Conservation (phyloP, 2,113 vertebrate genomes). For the Channa maculata region DNA sequence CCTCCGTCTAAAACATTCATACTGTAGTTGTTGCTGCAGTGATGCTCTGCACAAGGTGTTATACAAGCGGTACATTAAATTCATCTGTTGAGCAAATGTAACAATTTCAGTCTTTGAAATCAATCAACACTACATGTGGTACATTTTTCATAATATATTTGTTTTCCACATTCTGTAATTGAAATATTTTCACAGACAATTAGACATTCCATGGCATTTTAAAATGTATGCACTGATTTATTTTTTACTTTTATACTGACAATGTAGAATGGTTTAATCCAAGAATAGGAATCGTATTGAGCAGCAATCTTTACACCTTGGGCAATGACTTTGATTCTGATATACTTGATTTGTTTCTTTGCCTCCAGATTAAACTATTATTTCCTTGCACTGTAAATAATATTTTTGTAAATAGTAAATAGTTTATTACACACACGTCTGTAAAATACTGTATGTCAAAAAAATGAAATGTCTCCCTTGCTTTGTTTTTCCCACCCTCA, state of each 20-base stretch:
- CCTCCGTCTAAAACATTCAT: conserved; percentile 10
- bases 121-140: neutral
- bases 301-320: neutral
- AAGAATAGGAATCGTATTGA: conserved; percentile 2
- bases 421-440: conserved; percentile 3
- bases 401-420: conserved; percentile 24
- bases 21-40: conserved; percentile 53
- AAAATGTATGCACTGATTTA: conserved; percentile 22
- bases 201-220: neutral
- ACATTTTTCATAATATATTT: neutral
- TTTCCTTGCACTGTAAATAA: conserved; percentile 35
- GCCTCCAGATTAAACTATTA: neutral
- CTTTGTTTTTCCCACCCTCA: neutral
- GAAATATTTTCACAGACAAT: conserved; percentile 17
- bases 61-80: conserved; percentile 33
- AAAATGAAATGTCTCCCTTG: conserved; percentile 9
- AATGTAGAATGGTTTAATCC: neutral
- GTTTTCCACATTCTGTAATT: conserved; percentile 1
- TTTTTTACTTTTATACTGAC: neutral
- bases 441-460: neutral
- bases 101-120: neutral
- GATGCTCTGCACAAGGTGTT: conserved; percentile 46
- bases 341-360: conserved; percentile 20
- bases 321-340: conserved; percentile 8
- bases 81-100: conserved; percentile 9